These are phyloP conservation scores for Mylabris sibirica DNA, from an alignment of 2,888 invertebrate species.

Conservation along the genomic window DNA sequence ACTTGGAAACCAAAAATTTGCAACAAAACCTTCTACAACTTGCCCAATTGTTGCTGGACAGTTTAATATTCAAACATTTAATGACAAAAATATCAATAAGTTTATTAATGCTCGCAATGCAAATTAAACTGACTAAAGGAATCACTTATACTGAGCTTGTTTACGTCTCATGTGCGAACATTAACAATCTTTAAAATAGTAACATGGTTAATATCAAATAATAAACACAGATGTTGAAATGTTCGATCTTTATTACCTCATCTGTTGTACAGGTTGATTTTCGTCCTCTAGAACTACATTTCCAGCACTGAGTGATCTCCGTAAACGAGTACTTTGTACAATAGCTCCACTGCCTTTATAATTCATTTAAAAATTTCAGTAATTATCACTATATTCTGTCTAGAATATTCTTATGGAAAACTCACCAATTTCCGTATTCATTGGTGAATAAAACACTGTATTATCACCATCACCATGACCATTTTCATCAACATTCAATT, in stretches of 20 bases:
- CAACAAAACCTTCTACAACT: too few species aligned
- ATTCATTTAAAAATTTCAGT: neutral
- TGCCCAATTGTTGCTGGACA: too few species aligned
- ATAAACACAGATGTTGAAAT: too few species aligned
- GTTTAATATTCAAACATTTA: too few species aligned
- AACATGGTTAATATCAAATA: too few species aligned
- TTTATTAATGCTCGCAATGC: too few species aligned
- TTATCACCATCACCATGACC: constrained; percentile 15
- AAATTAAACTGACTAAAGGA: too few species aligned
- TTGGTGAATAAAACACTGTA: constrained; percentile 23
- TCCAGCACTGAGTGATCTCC: constrained; percentile 36
- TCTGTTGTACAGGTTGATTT: neutral
- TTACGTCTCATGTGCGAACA: too few species aligned
- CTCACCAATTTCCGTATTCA: constrained; percentile 13
- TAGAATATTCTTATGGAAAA: neutral
- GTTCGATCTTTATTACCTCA: constrained; percentile 3
- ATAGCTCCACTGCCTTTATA: neutral
- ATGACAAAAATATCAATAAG: too few species aligned
- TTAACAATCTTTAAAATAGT: neutral
- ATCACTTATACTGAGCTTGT: too few species aligned
- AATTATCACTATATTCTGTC: neutral
- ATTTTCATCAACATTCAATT: neutral
- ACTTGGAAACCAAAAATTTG: too few species aligned
- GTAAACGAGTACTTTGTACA: constrained; percentile 19
- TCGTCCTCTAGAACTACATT: constrained; percentile 22